Base-by-base conservation (phyloP, 64 coral and sea anemone genomes). In the Hydrozoanthus tunicans region DNA sequence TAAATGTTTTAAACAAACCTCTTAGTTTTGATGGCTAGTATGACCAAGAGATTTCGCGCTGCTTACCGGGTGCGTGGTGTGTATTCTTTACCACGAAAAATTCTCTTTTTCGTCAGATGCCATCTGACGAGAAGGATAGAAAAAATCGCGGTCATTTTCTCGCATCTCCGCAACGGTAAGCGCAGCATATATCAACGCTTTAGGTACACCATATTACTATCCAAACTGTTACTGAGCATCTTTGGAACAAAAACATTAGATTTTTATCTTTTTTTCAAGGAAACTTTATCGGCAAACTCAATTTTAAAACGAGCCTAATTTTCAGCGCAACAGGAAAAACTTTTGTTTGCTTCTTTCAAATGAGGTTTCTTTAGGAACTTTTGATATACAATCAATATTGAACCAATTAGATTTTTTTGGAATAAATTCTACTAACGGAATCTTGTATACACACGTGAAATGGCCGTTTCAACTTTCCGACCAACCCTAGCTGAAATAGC, bases 361-460 rank as follows among this genome's bases (percentile, higher is more conserved):
- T 69, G 66, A 69, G 24, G 66, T 69, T 69, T 69, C 66, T 69
- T 69, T 69, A 69, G 66, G 66, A 69, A 69, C 66, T 69, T 69
- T 69, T 69, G 66, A 20, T 20, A 20, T 20, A 20, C 20, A 20
- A 20, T 20, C 20, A 20, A 20, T 20, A 20, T 20, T 20, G 20
- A 20, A 20, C 20, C 20, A 20, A 20, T 20, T 20, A 20, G 20
- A 20, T 20, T 20, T 20, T 20, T 20, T 20, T 20, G 20, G 20
- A 69, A 14, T 69, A 69, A 69, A 69, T 69, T 69, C 24, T 23
- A 69, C 66, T 23, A 69, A 69, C 66, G 13, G 66, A 69, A 69
- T 69, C 14, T 69, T 69, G 66, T 69, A 69, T 69, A 69, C 66
- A 69, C 24, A 69, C 66, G 66, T 23, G 66, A 20, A 20, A 20